phyloP scores from a whole-genome alignment of 92 coral and sea anemone species.

The Montipora capitata region DNA sequence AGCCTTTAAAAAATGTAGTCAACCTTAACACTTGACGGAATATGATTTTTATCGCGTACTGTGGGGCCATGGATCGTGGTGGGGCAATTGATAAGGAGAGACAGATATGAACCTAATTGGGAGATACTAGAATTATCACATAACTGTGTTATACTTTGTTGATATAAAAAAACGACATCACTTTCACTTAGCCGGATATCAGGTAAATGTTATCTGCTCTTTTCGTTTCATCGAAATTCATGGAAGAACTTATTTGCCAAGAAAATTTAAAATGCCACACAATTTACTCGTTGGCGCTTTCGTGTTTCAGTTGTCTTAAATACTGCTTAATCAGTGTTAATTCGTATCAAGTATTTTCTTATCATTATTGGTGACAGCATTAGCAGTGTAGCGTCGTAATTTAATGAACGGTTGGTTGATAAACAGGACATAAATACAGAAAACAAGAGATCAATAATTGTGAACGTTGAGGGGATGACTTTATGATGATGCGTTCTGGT shows the following conservation, averaged over 20 bases:
- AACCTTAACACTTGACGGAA: background rate
- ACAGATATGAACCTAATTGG: too few species aligned
- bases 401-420: background rate
- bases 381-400: background rate
- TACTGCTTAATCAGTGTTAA: background rate
- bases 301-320: background rate
- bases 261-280: background rate
- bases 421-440: background rate
- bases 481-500: too few species aligned
- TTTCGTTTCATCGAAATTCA: too few species aligned
- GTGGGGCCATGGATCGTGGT: background rate
- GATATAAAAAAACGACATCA: too few species aligned
- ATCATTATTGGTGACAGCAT: background rate
- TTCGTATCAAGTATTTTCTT: background rate
- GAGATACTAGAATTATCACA: too few species aligned
- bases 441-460: too few species aligned
- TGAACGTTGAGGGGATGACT: too few species aligned
- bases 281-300: background rate
- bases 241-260: too few species aligned
- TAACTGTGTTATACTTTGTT: too few species aligned
- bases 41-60: background rate
- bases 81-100: too few species aligned
- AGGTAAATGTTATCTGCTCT: too few species aligned
- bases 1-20: background rate
- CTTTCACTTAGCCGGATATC: too few species aligned